These are phyloP conservation scores for Phaethon lepturus DNA, from an alignment of 2,113 vertebrate species.

Conservation along the genomic window DNA sequence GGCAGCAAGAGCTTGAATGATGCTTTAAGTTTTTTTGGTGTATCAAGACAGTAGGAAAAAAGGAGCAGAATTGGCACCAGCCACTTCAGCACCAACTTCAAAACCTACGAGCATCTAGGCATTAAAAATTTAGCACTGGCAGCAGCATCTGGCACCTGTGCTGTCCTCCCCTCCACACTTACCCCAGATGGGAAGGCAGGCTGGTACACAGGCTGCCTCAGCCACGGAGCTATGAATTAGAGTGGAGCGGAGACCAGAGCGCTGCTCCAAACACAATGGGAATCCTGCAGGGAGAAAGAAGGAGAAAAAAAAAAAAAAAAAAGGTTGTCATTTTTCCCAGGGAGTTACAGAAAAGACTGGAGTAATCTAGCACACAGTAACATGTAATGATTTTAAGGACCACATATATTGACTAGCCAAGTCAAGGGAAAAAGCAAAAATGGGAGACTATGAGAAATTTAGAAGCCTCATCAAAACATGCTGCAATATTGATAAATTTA, in stretches of 20 bases:
- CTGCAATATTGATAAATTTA: background rate
- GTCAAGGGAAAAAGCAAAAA: background rate
- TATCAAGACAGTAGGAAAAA: background rate
- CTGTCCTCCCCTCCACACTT: background rate
- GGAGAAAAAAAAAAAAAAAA: background rate
- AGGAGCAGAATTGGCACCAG: background rate
- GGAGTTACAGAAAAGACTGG: constrained; percentile 3
- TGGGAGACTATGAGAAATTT: background rate
- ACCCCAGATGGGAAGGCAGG: background rate
- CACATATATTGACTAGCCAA: background rate
- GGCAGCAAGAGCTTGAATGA: accelerated
- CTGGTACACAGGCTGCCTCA: background rate
- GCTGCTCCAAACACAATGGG: background rate
- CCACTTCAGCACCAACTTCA: background rate
- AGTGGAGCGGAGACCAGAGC: accelerated
- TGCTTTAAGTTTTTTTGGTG: background rate
- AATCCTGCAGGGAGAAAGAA: background rate
- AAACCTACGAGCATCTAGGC: background rate
- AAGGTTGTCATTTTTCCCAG: background rate
- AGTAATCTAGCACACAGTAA: background rate
- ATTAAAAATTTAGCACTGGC: background rate
- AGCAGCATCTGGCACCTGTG: background rate
- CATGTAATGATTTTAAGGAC: background rate
- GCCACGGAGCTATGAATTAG: background rate
- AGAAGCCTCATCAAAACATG: background rate